Base-by-base conservation (phyloP, 2,888 invertebrate genomes). In the Vesta saturnalis region DNA sequence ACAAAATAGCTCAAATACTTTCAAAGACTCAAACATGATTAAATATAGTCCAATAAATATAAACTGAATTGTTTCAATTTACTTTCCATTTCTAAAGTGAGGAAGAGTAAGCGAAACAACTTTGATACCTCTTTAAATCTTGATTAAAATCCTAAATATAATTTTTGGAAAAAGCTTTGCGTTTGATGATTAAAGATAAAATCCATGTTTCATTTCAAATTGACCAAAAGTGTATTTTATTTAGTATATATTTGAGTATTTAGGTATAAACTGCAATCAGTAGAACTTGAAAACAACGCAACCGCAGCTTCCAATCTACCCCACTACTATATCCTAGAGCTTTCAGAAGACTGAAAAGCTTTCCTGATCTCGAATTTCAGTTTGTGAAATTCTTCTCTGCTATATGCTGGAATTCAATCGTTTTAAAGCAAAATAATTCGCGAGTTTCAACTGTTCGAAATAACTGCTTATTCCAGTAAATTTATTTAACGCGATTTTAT, bases 261-360 rank as follows among this genome's bases (percentile, higher is more conserved):
- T 60, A 55, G 55, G 39, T 56, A 46, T 52, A 65, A 65, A 65
- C 35, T 65, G 65, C 65, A 65, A 65, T 65, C 65, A 46, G 30
- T 46, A 14, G 60, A 65, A 66, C 57, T 61, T 61, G 46, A 61
- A 61, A 66, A 66, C 61, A 66, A 66, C 66, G 66, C 66, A 66
- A 66, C 66, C 66, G 66, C 66, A 66, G 66, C 61, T 60, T 66
- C 61, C 66, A 57, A 39, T 46, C 46, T 60, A 35, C 66, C 65
- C 66, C 65, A 61, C 66, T 61, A 60, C 66, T 57, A 49, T 23
- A 60, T 43, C 55, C 64, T 58, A 60, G 43, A 60, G 55, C 56
- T 65, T 65, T 60, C 54, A 55, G 64, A 43, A 22, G 59, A 52
- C 59, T 21, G 64, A 60, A 64, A 49, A 66, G 66, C 61, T 56